Base-by-base conservation (phyloP, 2,888 invertebrate species). In the Ditylenchus weischeri region DNA sequence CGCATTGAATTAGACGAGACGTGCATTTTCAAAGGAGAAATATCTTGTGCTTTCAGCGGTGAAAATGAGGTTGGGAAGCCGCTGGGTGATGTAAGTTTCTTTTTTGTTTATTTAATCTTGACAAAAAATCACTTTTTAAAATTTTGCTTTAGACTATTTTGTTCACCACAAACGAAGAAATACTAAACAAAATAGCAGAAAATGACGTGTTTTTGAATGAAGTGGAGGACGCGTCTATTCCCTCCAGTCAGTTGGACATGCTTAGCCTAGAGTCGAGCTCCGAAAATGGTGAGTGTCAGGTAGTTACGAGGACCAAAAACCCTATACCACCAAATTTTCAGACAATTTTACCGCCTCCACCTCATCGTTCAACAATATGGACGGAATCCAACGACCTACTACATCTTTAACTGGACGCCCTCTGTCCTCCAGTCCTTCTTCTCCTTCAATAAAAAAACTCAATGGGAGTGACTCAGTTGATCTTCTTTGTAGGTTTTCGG, bases 11-110 rank as follows among this genome's bases (percentile, higher is more conserved):
- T 91, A 66, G 90, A 91, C 82, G 88, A 58, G 18, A 23, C 38
- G 21, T 83, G 87, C 43, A 89, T 91, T 80, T 91, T 91, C 84
- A 87, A 88, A 76, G 91, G 91, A 0, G 91, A 91, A 85, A 90
- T 91, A 65, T 89, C 90, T 0, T 86, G 89, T 76, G 89, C 91
- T 8, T 89, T 88, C 79, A 91, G 91, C 3, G 89, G 88, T 66
- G 65, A 50, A 15, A 47, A 48, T 49, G 60, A 64, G 47, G 87
- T 87, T 10, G 86, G 89, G 38, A 87, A 89, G 70, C 87, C 89
- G 8, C 84, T 85, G 80, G 86, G 86, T 38, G 86, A 86, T 83
- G 86, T 86, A 74, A 80, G 84, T 83, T 65, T 54, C 15, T 19
- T 65, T n/a, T 19, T 38, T 19, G 7, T 11, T 23, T 65, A 49